A percentile compares a stretch with the other conserved stretches of the same genome.
Evolutionary conservation across 2,113 vertebrate species (phyloP).

Genomic region (Peromyscus californicus): DNA sequence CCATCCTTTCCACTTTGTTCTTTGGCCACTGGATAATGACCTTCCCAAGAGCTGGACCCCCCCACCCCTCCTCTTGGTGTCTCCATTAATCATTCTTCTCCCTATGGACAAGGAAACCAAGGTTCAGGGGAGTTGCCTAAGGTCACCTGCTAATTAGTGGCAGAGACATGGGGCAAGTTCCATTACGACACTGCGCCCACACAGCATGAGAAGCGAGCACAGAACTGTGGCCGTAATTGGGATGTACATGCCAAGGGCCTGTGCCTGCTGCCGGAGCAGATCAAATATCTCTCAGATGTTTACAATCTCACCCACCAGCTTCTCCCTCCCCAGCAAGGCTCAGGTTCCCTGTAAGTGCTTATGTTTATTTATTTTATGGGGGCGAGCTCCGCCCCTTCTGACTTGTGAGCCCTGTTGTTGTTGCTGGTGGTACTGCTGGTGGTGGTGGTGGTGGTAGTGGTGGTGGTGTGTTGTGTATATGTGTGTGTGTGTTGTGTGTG

Average conservation of each 20-base stretch:
- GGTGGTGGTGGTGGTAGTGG: background rate
- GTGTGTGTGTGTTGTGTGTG: background rate
- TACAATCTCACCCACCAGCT: conserved; percentile 24
- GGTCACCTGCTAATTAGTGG: conserved; percentile 29
- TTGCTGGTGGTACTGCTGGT: fast-evolving
- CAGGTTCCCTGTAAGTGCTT: background rate
- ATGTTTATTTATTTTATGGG: background rate
- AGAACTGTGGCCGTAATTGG: conserved; percentile 37
- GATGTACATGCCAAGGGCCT: conserved; percentile 10
- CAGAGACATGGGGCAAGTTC: conserved; percentile 4
- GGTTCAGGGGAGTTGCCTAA: background rate
- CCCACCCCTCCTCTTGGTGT: background rate
- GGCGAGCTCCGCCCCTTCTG: background rate
- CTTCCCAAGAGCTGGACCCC: background rate
- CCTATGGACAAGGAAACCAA: background rate
- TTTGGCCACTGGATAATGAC: background rate
- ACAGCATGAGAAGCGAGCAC: background rate
- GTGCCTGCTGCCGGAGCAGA: background rate
- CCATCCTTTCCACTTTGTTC: background rate
- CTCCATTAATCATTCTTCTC: background rate
- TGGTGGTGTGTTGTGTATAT: background rate
- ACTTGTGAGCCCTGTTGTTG: background rate
- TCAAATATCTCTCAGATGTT: conserved; percentile 54
- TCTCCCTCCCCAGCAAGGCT: background rate
- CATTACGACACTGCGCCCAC: conserved; percentile 54